Evolutionary conservation across 2,888 invertebrate species (phyloP).

Genomic region (Octodonta nipae): DNA sequence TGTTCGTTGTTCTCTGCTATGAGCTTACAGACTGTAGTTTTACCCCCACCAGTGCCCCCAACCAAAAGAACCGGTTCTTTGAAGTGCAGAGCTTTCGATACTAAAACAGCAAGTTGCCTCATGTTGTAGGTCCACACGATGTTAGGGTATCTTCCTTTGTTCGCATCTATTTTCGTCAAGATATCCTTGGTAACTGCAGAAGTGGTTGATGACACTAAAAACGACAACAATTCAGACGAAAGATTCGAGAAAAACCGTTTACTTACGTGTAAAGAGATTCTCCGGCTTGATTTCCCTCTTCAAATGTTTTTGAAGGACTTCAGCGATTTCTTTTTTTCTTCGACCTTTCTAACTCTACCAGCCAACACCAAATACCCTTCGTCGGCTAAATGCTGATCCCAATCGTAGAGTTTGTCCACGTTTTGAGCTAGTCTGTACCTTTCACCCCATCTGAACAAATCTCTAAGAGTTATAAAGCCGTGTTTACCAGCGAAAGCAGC

Average conservation of each 20-base stretch:
- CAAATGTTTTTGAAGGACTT: slow-evolving; percentile 66
- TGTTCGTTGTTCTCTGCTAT: slow-evolving; percentile 56
- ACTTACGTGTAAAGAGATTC: slow-evolving; percentile 52
- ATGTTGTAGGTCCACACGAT: slow-evolving; percentile 92
- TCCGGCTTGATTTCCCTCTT: slow-evolving; percentile 59
- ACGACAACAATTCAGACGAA: slow-evolving; percentile 5
- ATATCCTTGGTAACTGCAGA: slow-evolving; percentile 66
- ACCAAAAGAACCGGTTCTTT: slow-evolving; percentile 90
- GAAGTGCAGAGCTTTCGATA: slow-evolving; percentile 75
- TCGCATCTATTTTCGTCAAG: slow-evolving; percentile 47
- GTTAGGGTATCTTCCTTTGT: slow-evolving; percentile 52
- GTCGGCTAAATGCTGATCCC: slow-evolving; percentile 93
- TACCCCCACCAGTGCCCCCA: slow-evolving; percentile 96
- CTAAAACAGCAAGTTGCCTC: slow-evolving; percentile 64
- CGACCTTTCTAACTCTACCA: slow-evolving; percentile 73
- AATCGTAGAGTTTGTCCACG: slow-evolving; percentile 64
- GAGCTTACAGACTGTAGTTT: slow-evolving; percentile 89
- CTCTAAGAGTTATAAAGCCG: slow-evolving; percentile 84
- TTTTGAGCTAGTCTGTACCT: slow-evolving; percentile 67
- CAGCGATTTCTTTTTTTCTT: slow-evolving; percentile 73
- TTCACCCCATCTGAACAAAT: slow-evolving; percentile 94
- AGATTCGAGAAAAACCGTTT: background rate
- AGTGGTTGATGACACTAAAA: slow-evolving; percentile 44
- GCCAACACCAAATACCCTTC: slow-evolving; percentile 91
- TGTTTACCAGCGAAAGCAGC: slow-evolving; percentile 85